Evolutionary conservation across 2,113 vertebrate species (phyloP), one percentile per base, ranked within the genome.

Genomic region (Plecotus auritus): DNA sequence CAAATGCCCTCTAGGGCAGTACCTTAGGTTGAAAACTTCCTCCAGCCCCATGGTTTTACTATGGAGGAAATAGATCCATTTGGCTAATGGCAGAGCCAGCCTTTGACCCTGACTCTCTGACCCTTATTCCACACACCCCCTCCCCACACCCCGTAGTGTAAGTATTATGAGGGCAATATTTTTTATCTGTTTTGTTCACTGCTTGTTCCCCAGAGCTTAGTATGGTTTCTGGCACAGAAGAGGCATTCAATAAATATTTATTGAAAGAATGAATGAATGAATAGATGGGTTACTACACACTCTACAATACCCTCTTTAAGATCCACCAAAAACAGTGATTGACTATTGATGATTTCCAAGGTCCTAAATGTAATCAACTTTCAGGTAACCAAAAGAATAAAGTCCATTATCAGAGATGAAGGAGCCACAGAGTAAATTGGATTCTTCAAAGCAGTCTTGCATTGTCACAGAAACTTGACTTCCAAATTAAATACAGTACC

Each of bases 401-500:
- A 23, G 72, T 45, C 80, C 13, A 28, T 56, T 81, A 76, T 45
- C 81, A 88, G 30, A 93, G 28, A 40, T 13, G 82, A 93, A 91
- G n/a, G 47, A 61, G 12, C 59, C 66, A 76, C 67, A 66, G 81
- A 76, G n/a, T 59, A 93, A 90, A 82, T 42, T 40, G 17, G 49
- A 18, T 88, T 96, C 73, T 88, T 93, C 47, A 90, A 54, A 69
- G 56, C 76, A 76, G 45, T 17, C 16, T 23, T 45, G 23, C 56
- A 35, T n/a, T 61, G n/a, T 80, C 73, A 61, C 14, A 84, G 73
- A 80, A 95, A 45, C 89, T 91, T 87, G 85, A 64, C 83, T 96
- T 95, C 49, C 49, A 93, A 84, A 92, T 96, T 61, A 93, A 95
- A 95, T 87, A 70, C 22, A 66, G 42, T 77, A 70, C 17, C 45